A percentile compares a stretch with the other conserved stretches of the same genome.
Conservation (phyloP, 2,113 vertebrate species). For the Apodemus sylvaticus region DNA sequence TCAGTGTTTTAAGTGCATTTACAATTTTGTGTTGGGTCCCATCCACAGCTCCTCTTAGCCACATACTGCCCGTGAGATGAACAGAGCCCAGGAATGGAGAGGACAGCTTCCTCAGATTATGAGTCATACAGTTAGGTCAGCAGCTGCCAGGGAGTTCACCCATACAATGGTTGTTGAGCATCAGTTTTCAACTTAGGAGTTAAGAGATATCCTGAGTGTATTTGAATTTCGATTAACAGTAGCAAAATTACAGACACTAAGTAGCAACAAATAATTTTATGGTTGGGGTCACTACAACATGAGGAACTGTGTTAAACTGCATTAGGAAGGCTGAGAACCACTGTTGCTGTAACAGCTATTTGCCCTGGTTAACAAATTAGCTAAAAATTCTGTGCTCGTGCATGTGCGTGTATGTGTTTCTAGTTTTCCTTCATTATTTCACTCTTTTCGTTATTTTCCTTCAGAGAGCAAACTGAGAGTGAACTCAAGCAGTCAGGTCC, state of each 20-base stretch:
- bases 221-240: background rate
- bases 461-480: constrained; percentile 82
- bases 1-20: background rate
- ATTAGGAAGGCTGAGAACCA: background rate
- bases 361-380: background rate
- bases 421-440: constrained; percentile 35
- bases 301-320: background rate
- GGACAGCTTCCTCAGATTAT: background rate
- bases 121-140: background rate
- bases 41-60: background rate
- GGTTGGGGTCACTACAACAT: background rate
- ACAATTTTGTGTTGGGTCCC: background rate
- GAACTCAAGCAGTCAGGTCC: background rate
- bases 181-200: background rate
- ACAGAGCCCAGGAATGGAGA: background rate
- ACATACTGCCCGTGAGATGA: background rate
- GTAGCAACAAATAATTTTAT: background rate
- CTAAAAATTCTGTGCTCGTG: background rate
- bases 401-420: background rate
- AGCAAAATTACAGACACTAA: background rate
- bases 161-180: background rate
- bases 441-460: constrained; percentile 54
- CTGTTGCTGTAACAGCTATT: background rate
- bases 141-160: background rate
- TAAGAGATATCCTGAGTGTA: too few relatives aligned